Evolutionary conservation across 2,888 invertebrate species (phyloP), one percentile per base, ranked within the genome.

Genomic region (Oligia latruncula): DNA sequence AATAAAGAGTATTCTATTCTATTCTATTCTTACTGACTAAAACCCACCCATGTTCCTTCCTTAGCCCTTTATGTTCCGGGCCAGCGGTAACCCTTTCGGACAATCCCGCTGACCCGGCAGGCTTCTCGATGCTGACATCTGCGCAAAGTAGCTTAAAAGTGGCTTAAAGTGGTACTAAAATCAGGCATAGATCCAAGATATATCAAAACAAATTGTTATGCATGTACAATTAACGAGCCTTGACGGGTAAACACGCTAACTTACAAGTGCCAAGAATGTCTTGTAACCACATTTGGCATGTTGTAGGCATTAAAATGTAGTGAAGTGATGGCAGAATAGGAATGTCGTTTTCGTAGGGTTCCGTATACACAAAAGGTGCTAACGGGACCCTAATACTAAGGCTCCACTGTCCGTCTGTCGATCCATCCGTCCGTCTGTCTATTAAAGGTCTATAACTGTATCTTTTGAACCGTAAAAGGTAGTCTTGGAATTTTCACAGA

Each of bases 221-320:
- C 15, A 35, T 55, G 20, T 43, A 29, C 40, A 58, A 58, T 70
- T 58, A 58, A 65, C 80, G 55, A 66, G 2, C 40, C 40, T 40
- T 35, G 58, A 17, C 81, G 55, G 35, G 65, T 80, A 71, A 80
- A 71, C 55, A 55, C 35, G 23, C n/a, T 58, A 29, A 40, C 71
- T 58, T 79, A 66, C 65, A 71, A 66, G 65, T 66, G 81, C 80
- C 80, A 80, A 81, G 23, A 81, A 52, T 52, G 17, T 43, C 73
- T 71, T 66, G 49, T 80, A 43, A 81, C 29, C 49, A 52, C 49
- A 80, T 66, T 81, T 72, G 58, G 81, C 73, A 66, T 43, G 23
- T 71, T 55, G 17, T 52, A 67, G 2, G 55, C 43, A 62, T 80
- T 64, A 15, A 15, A 40, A 49, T 64, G 6, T 46, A 49, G 60